Conservation (phyloP, 2,113 vertebrate species). For the Antechinus flavipes region DNA sequence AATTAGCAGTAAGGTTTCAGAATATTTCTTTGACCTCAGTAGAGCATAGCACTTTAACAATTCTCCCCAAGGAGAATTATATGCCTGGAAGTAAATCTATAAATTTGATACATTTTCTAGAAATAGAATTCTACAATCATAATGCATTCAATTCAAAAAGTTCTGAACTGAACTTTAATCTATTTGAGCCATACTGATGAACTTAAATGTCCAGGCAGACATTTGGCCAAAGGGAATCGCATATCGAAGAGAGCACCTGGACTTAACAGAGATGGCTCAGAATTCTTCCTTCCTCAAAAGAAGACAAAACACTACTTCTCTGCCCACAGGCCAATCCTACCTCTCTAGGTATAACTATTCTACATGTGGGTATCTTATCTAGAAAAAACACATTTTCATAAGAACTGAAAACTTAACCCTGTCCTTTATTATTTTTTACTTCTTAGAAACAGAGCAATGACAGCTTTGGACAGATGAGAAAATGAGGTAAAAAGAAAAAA, state of each 20-base stretch:
- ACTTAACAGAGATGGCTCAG: neutral
- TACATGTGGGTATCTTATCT: neutral
- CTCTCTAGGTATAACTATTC: neutral
- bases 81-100: constrained; percentile 62
- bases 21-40: neutral
- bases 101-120: constrained; percentile 63
- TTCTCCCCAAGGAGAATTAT: constrained; percentile 53
- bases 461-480: neutral
- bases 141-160: constrained; percentile 52
- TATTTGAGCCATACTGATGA: constrained; percentile 50
- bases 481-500: neutral
- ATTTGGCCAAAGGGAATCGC: constrained; percentile 55
- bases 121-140: constrained; percentile 72
- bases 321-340: neutral
- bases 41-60: constrained; percentile 28
- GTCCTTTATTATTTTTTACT: constrained; percentile 52
- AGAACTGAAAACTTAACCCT: constrained; percentile 44
- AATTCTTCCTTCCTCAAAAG: constrained; percentile 16
- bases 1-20: neutral
- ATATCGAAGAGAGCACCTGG: constrained; percentile 27
- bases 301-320: neutral
- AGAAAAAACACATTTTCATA: constrained; percentile 8
- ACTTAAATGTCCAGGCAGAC: constrained; percentile 30
- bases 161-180: constrained; percentile 69
- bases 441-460: constrained; percentile 15